Evolutionary conservation across 2,113 vertebrate species (phyloP).

Genomic region (Apteryx owenii): DNA sequence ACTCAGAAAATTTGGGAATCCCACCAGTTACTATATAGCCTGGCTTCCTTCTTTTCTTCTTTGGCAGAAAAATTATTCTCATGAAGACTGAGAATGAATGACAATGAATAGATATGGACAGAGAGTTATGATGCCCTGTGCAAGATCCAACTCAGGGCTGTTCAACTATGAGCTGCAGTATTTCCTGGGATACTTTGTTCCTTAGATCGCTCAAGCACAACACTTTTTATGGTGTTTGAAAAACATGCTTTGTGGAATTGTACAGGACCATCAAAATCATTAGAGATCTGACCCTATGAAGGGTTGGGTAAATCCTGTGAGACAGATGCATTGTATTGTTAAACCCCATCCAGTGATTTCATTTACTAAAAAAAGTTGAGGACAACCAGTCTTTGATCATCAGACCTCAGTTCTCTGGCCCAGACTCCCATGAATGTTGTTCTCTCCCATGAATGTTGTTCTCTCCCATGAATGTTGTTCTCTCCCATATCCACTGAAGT

Average conservation of each 20-base stretch:
- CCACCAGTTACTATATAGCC: background rate
- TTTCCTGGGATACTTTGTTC: background rate
- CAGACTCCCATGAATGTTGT: background rate
- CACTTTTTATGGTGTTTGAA: background rate
- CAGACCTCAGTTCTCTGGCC: background rate
- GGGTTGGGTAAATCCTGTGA: background rate
- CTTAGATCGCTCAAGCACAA: background rate
- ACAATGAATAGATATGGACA: background rate
- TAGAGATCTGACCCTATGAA: background rate
- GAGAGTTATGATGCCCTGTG: accelerated
- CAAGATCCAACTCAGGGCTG: background rate
- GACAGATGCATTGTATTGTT: background rate
- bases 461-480: background rate
- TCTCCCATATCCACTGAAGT: background rate
- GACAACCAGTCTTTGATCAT: accelerated
- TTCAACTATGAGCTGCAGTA: background rate
- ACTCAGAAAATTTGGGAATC: background rate
- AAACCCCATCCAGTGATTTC: background rate
- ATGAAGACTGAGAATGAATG: background rate
- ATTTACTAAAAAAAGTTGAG: background rate
- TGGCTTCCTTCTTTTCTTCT: background rate
- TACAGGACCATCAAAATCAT: background rate
- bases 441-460: background rate
- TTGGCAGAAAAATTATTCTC: background rate
- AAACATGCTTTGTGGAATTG: background rate